Evolutionary conservation across 2,797 vertebrate species (phyloP).

Genomic region (Siniperca scherzeri): DNA sequence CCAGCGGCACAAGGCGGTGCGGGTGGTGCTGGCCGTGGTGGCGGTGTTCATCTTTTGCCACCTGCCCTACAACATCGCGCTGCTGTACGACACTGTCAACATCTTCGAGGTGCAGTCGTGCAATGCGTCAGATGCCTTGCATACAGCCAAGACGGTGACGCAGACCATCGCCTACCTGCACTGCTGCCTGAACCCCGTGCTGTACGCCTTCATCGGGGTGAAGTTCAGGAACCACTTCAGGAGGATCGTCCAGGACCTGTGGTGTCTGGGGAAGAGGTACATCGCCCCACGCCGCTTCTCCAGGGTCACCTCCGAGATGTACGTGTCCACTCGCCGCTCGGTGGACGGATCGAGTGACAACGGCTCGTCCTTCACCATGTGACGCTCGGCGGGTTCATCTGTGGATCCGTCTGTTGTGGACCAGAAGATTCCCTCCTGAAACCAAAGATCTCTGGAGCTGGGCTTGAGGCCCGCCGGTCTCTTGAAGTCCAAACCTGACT

Average conservation of each 20-base stretch:
- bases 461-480: neutral
- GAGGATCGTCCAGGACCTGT: constrained; percentile 83
- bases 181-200: constrained; percentile 94
- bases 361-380: constrained; percentile 91
- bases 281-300: constrained; percentile 81
- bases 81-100: constrained; percentile 79
- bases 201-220: constrained; percentile 95
- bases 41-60: constrained; percentile 90
- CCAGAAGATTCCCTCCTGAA: neutral
- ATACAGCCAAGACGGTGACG: constrained; percentile 66
- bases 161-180: constrained; percentile 92
- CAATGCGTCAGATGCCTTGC: neutral
- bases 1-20: constrained; percentile 91
- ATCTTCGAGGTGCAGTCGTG: constrained; percentile 75
- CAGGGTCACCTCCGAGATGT: constrained; percentile 83
- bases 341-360: constrained; percentile 85
- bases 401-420: neutral
- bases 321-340: constrained; percentile 83
- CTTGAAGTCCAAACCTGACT: neutral
- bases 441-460: neutral
- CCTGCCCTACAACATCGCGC: constrained; percentile 89
- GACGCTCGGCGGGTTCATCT: fast-evolving
- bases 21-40: constrained; percentile 90
- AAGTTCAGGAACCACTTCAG: constrained; percentile 93
- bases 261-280: constrained; percentile 85